phyloP scores from a whole-genome alignment of 2,113 vertebrate species.

The Agapornis roseicollis region DNA sequence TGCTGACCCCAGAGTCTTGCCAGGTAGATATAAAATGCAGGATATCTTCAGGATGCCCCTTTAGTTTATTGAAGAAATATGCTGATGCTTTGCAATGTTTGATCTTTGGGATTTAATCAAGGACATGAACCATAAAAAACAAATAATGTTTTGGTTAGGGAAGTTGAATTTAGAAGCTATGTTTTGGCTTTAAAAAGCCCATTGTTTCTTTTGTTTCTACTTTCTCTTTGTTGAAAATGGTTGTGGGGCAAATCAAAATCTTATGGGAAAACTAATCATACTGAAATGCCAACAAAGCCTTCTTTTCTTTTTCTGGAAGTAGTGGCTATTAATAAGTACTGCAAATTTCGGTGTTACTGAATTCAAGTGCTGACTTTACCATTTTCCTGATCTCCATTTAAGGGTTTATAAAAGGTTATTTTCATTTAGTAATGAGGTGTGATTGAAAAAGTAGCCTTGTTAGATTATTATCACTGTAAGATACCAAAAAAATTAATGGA shows the following conservation, averaged over 20 bases:
- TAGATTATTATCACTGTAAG: not conserved
- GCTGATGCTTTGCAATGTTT: conserved; percentile 4
- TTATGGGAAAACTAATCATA: not conserved
- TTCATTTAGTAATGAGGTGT: conserved; percentile 18
- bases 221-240: not conserved
- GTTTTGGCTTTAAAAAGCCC: not conserved
- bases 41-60: not conserved
- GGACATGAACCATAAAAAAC: not conserved
- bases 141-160: not conserved
- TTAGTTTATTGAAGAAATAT: conserved; percentile 35
- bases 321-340: not conserved
- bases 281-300: not conserved
- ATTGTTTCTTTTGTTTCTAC: not conserved
- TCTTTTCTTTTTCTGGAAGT: not conserved
- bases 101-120: conserved; percentile 41
- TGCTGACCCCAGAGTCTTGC: not conserved
- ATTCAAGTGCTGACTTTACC: not conserved
- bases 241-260: not conserved
- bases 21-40: not conserved
- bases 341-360: not conserved
- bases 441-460: not conserved
- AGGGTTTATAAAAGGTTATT: not conserved
- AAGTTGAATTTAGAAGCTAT: not conserved
- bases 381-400: not conserved
- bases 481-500: not conserved